Base-by-base conservation (phyloP, 2,113 vertebrate species). In the Rhagologus leucostigma region DNA sequence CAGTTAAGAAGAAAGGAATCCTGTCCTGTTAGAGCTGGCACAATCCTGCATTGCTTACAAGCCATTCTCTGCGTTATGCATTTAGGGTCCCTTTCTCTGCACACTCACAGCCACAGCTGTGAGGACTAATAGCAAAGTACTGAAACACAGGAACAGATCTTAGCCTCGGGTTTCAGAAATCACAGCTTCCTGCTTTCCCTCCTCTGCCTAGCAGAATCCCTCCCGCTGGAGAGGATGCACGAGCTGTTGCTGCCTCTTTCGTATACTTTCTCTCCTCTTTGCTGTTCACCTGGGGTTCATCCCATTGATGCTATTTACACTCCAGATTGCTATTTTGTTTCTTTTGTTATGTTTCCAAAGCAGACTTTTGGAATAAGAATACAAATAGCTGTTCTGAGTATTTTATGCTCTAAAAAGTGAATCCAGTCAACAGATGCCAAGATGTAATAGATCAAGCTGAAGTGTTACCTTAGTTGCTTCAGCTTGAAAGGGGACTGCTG, bases 381-480 rank as follows among this genome's bases (percentile, higher is more conserved):
- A n/a, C 75, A 74, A 91, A 88, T 50, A 86, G 30, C 42, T 80
- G 35, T 57, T 93, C 41, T 62, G 57, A 85, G 39, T 65, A 56
- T 88, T 90, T 85, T 49, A 15, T 80, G 52, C 79, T 80, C 42
- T 80, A 27, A 74, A 92, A 88, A 90, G 68, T 71, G 55, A 86
- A 23, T 67, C 7, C 20, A 52, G 71, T 59, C 68, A 85, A 55
- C 52, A 77, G 59, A 85, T 59, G 75, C 84, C 88, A 90, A 88
- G 64, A 83, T 65, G 55, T 32, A 77, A 84, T 70, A 94, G 93
- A 92, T 94, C 89, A 90, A 63, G 83, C 63, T 55, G 44, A 93
- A 85, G 68, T 50, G 17, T 64, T 71, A 55, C 50, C 64, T 65
- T 57, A 13, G 30, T 87, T 83, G 68, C 75, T 87, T 91, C 37